Evolutionary conservation across 2,888 invertebrate species (phyloP), one percentile per base, ranked within the genome.

Genomic region (Coremacera marginata): DNA sequence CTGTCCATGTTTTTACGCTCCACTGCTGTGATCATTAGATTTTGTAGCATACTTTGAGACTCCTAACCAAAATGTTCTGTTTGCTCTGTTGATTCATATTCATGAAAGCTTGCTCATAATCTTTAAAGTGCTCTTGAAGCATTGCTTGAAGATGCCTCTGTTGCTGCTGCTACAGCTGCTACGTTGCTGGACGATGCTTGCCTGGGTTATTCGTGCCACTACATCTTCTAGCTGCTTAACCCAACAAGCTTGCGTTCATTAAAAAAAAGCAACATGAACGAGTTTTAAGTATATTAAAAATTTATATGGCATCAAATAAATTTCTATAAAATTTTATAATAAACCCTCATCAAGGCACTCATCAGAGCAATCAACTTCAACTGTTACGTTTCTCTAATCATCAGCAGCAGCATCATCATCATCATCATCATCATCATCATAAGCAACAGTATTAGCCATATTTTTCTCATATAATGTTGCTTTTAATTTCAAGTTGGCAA

Each of bases 401-500:
- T 37, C 11, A 22, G 7, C 14, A 67, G n/a, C n/a, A 19, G 31
- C 31, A 31, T 31, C 31, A 31, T 31, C 3, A 31, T 31, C 31
- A 5, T 31, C 31, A n/a, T 16, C 55, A 55, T 8, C 55, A 55
- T 8, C 19, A 55, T 16, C 2, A 57, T 16, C 57, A 57, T 19
- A 22, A 27, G 4, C 65, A 65, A 19, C 71, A 34, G 4, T n/a
- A 76, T 55, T 44, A 67, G 27, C 65, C 25, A 34, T 51, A 14
- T n/a, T 57, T 60, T 70, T 25, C 31, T 25, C 34, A 60, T n/a
- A 60, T 75, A 68, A 49, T 44, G 11, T 31, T 75, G 51, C 8
- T 22, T 16, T 68, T 62, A 71, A 76, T 70, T 70, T 77, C n/a
- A 37, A 68, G 77, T 70, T 77, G 67, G 57, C 57, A 67, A 57